phyloP scores from a whole-genome alignment of 2,113 vertebrate genomes.

The Oostethus manadensis region DNA sequence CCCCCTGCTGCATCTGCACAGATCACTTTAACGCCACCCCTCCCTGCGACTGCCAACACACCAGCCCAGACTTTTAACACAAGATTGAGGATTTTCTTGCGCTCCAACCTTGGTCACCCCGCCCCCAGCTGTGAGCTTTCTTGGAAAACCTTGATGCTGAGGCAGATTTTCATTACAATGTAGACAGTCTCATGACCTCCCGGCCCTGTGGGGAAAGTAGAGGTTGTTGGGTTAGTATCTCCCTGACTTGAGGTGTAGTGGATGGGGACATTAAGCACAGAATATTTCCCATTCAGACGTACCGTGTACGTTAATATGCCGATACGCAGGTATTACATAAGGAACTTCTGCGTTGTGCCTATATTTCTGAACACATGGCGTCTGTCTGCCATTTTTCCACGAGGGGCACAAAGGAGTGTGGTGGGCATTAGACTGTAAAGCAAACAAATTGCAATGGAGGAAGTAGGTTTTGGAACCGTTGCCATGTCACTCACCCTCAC shows the following conservation, averaged over 20 bases:
- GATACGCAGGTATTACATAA: background rate
- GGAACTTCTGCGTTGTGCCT: background rate
- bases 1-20: conserved; percentile 26
- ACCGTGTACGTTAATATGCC: background rate
- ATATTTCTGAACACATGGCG: background rate
- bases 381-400: conserved; percentile 22
- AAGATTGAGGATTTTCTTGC: conserved; percentile 39
- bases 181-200: conserved; percentile 38
- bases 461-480: conserved; percentile 61
- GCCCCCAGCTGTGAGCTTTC: conserved; percentile 45
- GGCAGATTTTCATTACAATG: conserved; percentile 57
- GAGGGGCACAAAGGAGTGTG: conserved; percentile 46
- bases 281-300: background rate
- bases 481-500: conserved; percentile 35
- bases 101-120: conserved; percentile 40
- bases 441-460: conserved; percentile 63
- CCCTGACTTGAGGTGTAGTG: conserved; percentile 1
- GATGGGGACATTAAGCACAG: background rate
- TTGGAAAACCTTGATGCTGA: conserved; percentile 43
- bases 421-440: conserved; percentile 69
- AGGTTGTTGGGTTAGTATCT: conserved; percentile 33
- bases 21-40: conserved; percentile 43
- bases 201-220: conserved; percentile 49
- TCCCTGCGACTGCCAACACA: conserved; percentile 12
- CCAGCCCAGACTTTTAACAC: conserved; percentile 39